Evolutionary conservation across 2,113 vertebrate genomes (phyloP).

Genomic region (Leptosomus discolor): DNA sequence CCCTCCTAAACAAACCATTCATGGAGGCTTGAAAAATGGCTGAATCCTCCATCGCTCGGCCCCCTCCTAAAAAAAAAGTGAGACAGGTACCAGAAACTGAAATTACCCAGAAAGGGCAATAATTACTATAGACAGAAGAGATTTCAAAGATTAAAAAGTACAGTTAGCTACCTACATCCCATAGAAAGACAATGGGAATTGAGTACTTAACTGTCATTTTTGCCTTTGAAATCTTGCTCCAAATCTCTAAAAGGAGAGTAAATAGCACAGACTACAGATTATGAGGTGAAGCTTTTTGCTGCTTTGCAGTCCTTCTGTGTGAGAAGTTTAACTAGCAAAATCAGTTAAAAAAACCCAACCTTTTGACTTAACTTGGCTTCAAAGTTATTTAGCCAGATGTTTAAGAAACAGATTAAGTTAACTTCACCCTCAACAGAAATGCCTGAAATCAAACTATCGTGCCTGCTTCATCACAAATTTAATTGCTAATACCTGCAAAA

Average conservation of each 20-base stretch:
- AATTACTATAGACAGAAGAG: constrained; percentile 44
- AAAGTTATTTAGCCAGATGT: background rate
- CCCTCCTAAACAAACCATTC: constrained; percentile 72
- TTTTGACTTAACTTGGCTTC: background rate
- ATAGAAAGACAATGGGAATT: background rate
- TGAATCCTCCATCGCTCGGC: constrained; percentile 68
- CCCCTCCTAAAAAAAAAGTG: constrained; percentile 73
- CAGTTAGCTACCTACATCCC: constrained; percentile 18
- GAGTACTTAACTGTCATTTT: background rate
- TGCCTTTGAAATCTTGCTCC: constrained; percentile 26
- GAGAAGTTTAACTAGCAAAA: background rate
- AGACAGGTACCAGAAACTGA: constrained; percentile 73
- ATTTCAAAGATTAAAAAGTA: constrained; percentile 35
- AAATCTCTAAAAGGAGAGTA: background rate
- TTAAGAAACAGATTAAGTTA: background rate
- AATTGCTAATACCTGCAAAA: background rate
- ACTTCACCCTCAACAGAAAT: background rate
- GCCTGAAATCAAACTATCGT: background rate
- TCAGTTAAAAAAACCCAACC: background rate
- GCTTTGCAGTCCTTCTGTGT: background rate
- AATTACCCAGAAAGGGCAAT: constrained; percentile 64
- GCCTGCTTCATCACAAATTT: background rate
- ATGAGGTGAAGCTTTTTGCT: background rate
- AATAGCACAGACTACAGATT: background rate
- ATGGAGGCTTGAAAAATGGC: constrained; percentile 74